Evolutionary conservation across 1,140 invertebrate genomes (phyloP), one percentile per base, ranked within the genome.

Genomic region (Zaprionus ghesquierei): DNA sequence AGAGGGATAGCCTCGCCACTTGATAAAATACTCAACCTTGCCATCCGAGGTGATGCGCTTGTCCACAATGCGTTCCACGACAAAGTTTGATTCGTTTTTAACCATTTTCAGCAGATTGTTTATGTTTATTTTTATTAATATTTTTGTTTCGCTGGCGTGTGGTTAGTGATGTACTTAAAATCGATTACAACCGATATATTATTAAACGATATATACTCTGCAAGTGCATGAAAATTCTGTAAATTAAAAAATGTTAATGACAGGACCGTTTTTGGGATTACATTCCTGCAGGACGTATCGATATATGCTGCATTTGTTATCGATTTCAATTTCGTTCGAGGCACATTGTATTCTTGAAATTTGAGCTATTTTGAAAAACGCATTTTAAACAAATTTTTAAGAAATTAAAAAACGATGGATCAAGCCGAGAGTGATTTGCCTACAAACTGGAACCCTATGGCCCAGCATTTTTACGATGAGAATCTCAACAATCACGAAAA

Each of bases 1-100:
- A 56, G 93, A 78, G 0, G 89, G 72, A 64, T 92, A 92, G 44
- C 91, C 91, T 9, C 91, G 86, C 91, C 91, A 92, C 56, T 92
- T 92, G 25, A 92, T 91, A n/a, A 79, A 90, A 51, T 93, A 93
- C 60, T 93, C 92, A 3, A 93, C 90, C 49, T 92, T 90, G 41
- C 92, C 92, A 20, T 91, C 92, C 15, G 81, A 66, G 18, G 92
- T 92, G 13, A 92, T 89, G 0, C 92, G 75, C 70, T 92, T 92
- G 59, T 92, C 92, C 12, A 92, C 66, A 33, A 92, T 92, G 31
- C 92, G 92, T 59, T 92, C 92, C 23, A 92, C 92, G 20, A 91
- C 90, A 54, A 92, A 92, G 44, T 92, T 91, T 0, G 81, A 56
- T 51, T 87, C 80, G 62, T 90, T 89, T 76, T 85, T 89, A 3